phyloP scores from a whole-genome alignment of 2,113 vertebrate genomes.

The Salminus brasiliensis region DNA sequence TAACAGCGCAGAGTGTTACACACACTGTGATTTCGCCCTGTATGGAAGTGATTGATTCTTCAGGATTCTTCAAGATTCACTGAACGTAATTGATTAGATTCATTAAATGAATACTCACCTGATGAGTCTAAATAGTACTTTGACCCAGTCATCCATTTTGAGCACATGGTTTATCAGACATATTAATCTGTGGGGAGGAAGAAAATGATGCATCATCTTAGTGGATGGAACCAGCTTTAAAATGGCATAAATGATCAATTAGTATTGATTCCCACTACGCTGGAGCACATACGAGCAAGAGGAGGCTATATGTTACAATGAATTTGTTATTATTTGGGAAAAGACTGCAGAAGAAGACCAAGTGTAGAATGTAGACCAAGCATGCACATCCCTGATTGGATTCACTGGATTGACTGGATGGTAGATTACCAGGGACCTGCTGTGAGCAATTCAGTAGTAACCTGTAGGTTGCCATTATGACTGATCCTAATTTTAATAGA shows the following conservation, averaged over 20 bases:
- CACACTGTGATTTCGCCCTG: constrained; percentile 22
- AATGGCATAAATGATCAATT: constrained; percentile 22
- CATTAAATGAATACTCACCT: constrained; percentile 48
- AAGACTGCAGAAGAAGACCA: neutral
- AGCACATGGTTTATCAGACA: constrained; percentile 26
- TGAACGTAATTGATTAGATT: constrained; percentile 43
- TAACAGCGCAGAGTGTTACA: neutral
- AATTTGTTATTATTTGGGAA: neutral
- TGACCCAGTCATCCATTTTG: constrained; percentile 26
- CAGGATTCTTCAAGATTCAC: constrained; percentile 24
- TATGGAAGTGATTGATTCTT: constrained; percentile 39
- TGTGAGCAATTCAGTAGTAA: too few species aligned
- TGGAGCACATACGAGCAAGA: neutral
- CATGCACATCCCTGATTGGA: neutral
- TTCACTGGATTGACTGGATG: too few species aligned
- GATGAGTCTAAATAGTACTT: constrained; percentile 42
- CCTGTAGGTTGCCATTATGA: too few species aligned
- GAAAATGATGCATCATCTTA: constrained; percentile 22
- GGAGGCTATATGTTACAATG: neutral
- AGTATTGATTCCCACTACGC: constrained; percentile 1
- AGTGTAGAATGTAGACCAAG: neutral
- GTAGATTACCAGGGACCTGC: too few species aligned
- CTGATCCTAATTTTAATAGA: too few species aligned
- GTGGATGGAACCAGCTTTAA: constrained; percentile 14
- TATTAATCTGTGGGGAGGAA: constrained; percentile 35